Evolutionary conservation across 64 coral and sea anemone species (phyloP).

Genomic region (Orbicella faveolata): DNA sequence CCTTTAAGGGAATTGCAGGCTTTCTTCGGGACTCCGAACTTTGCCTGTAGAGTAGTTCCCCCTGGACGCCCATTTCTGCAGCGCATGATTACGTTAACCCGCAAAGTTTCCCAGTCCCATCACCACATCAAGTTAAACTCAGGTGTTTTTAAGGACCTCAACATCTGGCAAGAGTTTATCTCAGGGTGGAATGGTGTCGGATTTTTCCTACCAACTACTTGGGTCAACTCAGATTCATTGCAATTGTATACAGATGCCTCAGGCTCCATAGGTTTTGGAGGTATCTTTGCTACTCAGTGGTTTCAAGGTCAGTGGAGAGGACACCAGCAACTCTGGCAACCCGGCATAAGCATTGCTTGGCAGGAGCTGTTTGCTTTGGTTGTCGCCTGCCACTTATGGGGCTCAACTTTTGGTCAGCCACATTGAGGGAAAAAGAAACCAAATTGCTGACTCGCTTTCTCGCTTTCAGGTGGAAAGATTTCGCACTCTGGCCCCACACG

Average conservation of each 20-base stretch:
- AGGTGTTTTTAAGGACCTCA: constrained; percentile 35
- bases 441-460: constrained; percentile 51
- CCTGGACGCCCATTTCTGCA: constrained; percentile 37
- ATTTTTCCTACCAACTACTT: constrained; percentile 21
- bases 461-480: constrained; percentile 46
- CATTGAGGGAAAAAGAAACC: constrained; percentile 23
- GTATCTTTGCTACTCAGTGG: constrained; percentile 4
- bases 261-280: constrained; percentile 16
- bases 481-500: background rate
- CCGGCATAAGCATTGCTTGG: constrained; percentile 35
- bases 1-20: constrained; percentile 21
- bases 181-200: constrained; percentile 12
- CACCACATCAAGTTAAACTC: constrained; percentile 17
- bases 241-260: constrained; percentile 15
- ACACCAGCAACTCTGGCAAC: background rate
- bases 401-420: background rate
- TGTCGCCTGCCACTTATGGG: background rate
- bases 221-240: constrained; percentile 1
- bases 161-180: constrained; percentile 41
- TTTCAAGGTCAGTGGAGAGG: constrained; percentile 2
- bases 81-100: constrained; percentile 21
- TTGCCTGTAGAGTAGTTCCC: constrained; percentile 33
- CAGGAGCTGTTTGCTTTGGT: constrained; percentile 39
- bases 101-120: background rate
- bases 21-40: constrained; percentile 27